Evolutionary conservation across 2,888 invertebrate genomes (phyloP).

Genomic region (Neria commutata): DNA sequence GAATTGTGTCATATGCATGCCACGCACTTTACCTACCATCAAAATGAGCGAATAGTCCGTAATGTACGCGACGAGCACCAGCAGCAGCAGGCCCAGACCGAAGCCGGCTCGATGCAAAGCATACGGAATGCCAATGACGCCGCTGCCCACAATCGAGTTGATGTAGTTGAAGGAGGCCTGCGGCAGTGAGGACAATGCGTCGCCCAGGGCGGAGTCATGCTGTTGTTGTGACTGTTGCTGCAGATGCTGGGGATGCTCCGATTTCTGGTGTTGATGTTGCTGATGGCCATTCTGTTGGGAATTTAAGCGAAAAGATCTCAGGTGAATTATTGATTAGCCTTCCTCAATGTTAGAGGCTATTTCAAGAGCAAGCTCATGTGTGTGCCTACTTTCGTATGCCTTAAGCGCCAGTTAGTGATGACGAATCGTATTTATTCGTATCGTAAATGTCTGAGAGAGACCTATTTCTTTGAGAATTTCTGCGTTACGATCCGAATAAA

Average conservation of each 20-base stretch:
- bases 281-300: slow-evolving; percentile 9
- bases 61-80: slow-evolving; percentile 74
- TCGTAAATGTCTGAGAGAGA: no score
- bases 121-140: slow-evolving; percentile 85
- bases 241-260: slow-evolving; percentile 21
- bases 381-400: no score
- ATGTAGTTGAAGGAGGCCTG: slow-evolving; percentile 86
- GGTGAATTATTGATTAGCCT: no score
- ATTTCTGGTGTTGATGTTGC: slow-evolving; percentile 25
- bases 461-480: no score
- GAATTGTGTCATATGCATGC: no score
- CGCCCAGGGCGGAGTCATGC: slow-evolving; percentile 47
- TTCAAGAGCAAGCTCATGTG: no score
- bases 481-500: no score
- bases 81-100: slow-evolving; percentile 73
- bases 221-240: slow-evolving; percentile 27
- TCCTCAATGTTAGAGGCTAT: no score
- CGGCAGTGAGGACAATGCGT: slow-evolving; percentile 71
- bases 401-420: no score
- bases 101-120: slow-evolving; percentile 82
- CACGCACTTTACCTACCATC: slow-evolving; percentile 76
- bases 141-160: slow-evolving; percentile 86
- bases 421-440: no score
- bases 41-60: slow-evolving; percentile 83
- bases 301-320: no score